Evolutionary conservation across 2,888 invertebrate genomes (phyloP), one percentile per base, ranked within the genome.

Genomic region (Entomobrya proxima): DNA sequence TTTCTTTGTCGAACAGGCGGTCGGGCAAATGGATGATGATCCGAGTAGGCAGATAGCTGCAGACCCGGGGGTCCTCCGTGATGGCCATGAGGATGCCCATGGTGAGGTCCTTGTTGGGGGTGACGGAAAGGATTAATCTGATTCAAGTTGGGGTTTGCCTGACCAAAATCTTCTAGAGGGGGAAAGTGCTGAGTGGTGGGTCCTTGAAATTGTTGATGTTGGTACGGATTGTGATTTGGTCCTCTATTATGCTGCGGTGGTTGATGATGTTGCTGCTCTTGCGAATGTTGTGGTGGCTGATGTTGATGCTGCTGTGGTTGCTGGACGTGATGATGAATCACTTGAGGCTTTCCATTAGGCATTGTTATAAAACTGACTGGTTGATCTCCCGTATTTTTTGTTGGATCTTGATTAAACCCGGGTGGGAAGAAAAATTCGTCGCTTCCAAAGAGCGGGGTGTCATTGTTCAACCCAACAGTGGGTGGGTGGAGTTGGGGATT

Each of bases 351-450:
- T 18, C 84, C 76, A 55, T 89, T 86, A 6, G 88, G 89, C 89
- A 89, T 89, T n/a, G 88, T 88, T 55, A 89, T 88, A 86, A 89
- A 89, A 74, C 88, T 88, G 77, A 89, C 88, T 44, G 89, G 89
- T 27, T 88, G 79, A 15, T 87, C 84, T 67, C 86, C 88, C n/a
- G 50, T 40, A 24, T 77, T 13, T 67, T 87, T 88, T 13, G 89
- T 86, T 13, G 86, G 87, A 58, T 87, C 88, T 7, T 86, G 55
- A 35, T 30, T 69, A 75, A 88, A 88, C 24, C 88, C 88, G 4
- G 87, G 86, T 40, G 89, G 89, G 47, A 88, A 87, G 86, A 87
- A 88, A 75, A 88, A 89, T n/a, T 89, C 88, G 40, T 88, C 88
- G 5, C 77, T 69, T n/a, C 32, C 79, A 40, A 83, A 79, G 11